Conservation (phyloP, 2,797 vertebrate species). For the Anableps anableps region DNA sequence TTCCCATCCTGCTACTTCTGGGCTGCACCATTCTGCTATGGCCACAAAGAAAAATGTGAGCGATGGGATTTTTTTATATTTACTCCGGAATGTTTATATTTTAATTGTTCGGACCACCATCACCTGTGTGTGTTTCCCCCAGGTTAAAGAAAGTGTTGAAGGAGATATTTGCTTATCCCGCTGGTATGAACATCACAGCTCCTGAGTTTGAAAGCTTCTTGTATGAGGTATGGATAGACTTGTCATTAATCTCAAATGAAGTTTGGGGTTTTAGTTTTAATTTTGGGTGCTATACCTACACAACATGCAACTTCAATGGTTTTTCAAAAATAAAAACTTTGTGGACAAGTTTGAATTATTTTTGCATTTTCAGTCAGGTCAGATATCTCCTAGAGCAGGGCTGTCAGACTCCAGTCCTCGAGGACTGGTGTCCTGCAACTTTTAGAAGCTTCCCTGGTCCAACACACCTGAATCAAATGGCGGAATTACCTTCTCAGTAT, state of each 20-base stretch:
- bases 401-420: too few species aligned
- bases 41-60: conserved; percentile 62
- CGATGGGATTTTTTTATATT: conserved; percentile 4
- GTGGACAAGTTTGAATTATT: background rate
- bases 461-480: too few species aligned
- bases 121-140: conserved; percentile 4
- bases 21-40: conserved; percentile 55
- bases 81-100: background rate
- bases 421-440: too few species aligned
- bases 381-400: background rate
- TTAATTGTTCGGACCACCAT: background rate
- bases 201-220: conserved; percentile 60
- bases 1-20: conserved; percentile 56
- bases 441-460: too few species aligned
- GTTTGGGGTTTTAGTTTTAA: background rate
- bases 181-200: conserved; percentile 62
- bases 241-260: background rate
- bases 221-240: conserved; percentile 53
- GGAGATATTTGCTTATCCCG: conserved; percentile 55
- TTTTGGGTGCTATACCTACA: background rate
- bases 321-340: background rate
- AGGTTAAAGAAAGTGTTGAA: conserved; percentile 52
- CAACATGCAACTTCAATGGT: background rate
- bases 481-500: too few species aligned
- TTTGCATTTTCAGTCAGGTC: background rate